These are phyloP conservation scores for Drosophila virilis DNA, from an alignment of 1,140 invertebrate genomes.

Conservation along the genomic window DNA sequence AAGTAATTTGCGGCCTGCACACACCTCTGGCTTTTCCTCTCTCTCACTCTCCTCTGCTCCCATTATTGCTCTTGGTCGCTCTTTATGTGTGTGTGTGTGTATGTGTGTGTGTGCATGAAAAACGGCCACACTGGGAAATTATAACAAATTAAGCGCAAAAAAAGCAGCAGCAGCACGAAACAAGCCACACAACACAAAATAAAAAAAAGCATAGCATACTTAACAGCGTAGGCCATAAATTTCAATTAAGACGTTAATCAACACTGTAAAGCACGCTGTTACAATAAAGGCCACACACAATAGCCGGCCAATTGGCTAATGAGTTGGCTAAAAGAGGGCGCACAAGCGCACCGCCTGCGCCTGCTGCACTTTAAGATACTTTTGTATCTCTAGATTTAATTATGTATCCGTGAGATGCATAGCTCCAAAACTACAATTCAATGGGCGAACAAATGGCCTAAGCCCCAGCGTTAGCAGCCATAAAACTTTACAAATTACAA, in stretches of 20 bases:
- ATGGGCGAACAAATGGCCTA: constrained; percentile 3
- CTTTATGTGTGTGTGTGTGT: constrained; percentile 33
- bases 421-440: background rate
- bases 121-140: constrained; percentile 65
- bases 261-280: constrained; percentile 37
- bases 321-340: background rate
- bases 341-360: background rate
- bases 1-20: constrained; percentile 70
- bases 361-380: constrained; percentile 8
- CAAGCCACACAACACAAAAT: background rate
- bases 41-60: background rate
- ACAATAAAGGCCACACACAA: background rate
- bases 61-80: background rate
- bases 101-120: constrained; percentile 39
- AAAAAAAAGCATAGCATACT: constrained; percentile 68
- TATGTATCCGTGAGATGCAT: constrained; percentile 20
- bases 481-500: constrained; percentile 38
- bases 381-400: constrained; percentile 27
- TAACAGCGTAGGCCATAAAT: constrained; percentile 63
- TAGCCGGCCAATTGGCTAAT: constrained; percentile 12
- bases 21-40: constrained; percentile 3
- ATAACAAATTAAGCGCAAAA: constrained; percentile 67
- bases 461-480: background rate
- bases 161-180: background rate
- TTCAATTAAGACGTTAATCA: constrained; percentile 71